Base-by-base conservation (phyloP, 2,113 vertebrate species). In the Chaetura pelagica region DNA sequence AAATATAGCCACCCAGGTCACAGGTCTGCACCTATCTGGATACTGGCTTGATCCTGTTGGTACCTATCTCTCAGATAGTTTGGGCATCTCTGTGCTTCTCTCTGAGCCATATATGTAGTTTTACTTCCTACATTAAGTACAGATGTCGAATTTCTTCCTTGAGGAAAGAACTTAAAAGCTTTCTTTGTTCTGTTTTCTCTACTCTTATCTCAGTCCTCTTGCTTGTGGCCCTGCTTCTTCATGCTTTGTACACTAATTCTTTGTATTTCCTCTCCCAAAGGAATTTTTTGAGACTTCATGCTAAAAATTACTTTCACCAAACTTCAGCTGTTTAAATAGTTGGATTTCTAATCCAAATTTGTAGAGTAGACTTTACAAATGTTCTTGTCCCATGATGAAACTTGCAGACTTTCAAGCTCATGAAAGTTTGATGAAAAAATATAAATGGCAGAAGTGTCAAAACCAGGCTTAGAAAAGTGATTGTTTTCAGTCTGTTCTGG, bases 381-480 rank as follows among this genome's bases (percentile, higher is more conserved):
- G 82, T 89, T 85, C 30, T 68, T 95, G 27, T 89, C 27, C 52
- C 1, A 0, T 52, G 40, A 57, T 81, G 52, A 92, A 93, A 64
- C 17, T 26, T 35, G 13, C 62, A 79, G 66, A 59, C 35, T 76
- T 92, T 79, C 12, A 87, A 46, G 69, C 46, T 91, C 61, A 24
- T 73, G 63, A 62, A 89, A 85, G 38, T 84, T 89, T 57, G 49
- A 49, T 80, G 49, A 87, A 90, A 81, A 74, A 89, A 58, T 49
- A 21, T 49, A 62, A 55, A 12, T 66, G 34, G 54, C 34, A 30
- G 29, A 95, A 75, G 44, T 91, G 77, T 89, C 77, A 94, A 88
- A 89, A 59, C 24, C 18, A 77, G 49, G 22, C 61, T 74, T 84
- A 88, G 88, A 75, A 91, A 71, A 61, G 48, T 91, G 49, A 51